A percentile compares a stretch with the other conserved stretches of the same genome.
phyloP scores from a whole-genome alignment of 1,140 invertebrate genomes.

The Cepaea nemoralis region DNA sequence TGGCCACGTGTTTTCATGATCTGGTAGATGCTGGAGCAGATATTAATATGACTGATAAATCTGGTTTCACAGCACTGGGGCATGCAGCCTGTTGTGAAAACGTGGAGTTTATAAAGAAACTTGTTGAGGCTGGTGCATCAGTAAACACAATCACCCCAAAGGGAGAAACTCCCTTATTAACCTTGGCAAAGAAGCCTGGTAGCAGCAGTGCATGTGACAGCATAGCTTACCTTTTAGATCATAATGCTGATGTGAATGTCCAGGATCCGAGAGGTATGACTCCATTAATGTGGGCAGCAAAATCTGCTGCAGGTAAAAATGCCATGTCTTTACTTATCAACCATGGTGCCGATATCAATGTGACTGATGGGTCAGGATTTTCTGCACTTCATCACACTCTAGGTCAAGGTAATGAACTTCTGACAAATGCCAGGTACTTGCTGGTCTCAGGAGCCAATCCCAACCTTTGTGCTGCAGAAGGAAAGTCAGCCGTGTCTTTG shows the following conservation, averaged over 20 bases:
- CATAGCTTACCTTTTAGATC: not conserved
- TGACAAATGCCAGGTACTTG: not conserved
- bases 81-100: not conserved
- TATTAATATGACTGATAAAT: not conserved
- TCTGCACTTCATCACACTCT: not conserved
- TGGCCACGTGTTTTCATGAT: not conserved
- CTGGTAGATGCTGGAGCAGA: not conserved
- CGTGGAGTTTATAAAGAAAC: not conserved
- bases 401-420: not conserved
- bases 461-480: not conserved
- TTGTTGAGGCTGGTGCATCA: not conserved
- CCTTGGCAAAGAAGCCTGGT: not conserved
- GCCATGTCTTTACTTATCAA: not conserved
- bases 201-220: not conserved
- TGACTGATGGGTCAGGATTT: not conserved
- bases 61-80: not conserved
- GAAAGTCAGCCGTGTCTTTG: not conserved
- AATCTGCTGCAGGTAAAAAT: too few species aligned
- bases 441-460: not conserved
- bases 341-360: not conserved
- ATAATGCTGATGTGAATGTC: not conserved
- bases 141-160: not conserved
- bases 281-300: not conserved
- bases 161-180: not conserved
- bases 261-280: not conserved